Evolutionary conservation across 2,797 vertebrate genomes (phyloP), one percentile per base, ranked within the genome.

Genomic region (Pipistrellus pipistrellus): DNA sequence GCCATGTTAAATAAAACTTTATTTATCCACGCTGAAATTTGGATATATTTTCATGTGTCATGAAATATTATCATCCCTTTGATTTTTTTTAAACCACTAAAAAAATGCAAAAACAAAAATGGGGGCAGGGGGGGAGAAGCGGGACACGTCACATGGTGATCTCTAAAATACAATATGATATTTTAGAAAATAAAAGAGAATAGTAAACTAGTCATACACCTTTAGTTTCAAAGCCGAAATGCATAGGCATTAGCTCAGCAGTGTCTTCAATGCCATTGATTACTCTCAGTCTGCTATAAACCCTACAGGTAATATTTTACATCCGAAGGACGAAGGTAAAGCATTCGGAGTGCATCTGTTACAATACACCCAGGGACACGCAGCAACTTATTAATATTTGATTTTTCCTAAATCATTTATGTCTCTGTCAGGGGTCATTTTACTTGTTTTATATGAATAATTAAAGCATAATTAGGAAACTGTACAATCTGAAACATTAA

Each of bases 391-490:
- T 98, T 99, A 99, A 99, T 98, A 98, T 98, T 98, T 98, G 97
- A 98, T 98, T 97, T 96, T 89, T 91, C 96, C 98, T 99, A 98
- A 99, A 99, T 99, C 98, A 99, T 99, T 99, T 98, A 99, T 98
- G 93, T 95, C 95, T 98, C 98, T 98, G 98, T 98, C 97, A 98
- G 97, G 98, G 98, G 98, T 98, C 98, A 99, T 99, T 99, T 98
- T 99, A 99, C 99, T 99, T 98, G 98, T 98, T 99, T 98, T 97
- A 98, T 97, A 99, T 99, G 98, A 98, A 99, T 99, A 99, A 99
- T 99, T 99, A 98, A 99, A 97, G 92, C 97, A 98, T 98, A 98
- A 98, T 98, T 98, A 98, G 96, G 97, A 98, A 98, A 98, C 98
- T 96, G 97, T 96, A 98, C 97, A 98, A 98, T 98, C 98, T 98